These are phyloP conservation scores for Microctonus aethiopoides DNA, from an alignment of 2,888 invertebrate species.

Conservation along the genomic window DNA sequence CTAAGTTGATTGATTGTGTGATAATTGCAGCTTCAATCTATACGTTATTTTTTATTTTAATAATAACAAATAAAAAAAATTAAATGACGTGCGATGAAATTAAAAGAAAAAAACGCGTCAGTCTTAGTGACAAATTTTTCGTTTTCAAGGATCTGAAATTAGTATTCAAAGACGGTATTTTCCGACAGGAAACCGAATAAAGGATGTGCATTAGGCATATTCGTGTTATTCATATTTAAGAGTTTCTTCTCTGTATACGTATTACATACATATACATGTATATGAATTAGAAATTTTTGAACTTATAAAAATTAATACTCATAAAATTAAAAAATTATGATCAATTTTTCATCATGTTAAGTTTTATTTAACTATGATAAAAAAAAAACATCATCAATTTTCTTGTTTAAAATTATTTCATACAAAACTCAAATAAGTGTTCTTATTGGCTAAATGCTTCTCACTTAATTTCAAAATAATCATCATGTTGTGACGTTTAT, in stretches of 20 bases:
- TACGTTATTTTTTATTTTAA: background rate
- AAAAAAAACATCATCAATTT: background rate
- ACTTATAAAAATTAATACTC: background rate
- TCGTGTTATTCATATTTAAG: slow-evolving; percentile 13
- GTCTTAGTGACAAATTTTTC: slow-evolving; percentile 19
- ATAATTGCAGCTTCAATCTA: background rate
- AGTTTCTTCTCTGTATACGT: too few species aligned
- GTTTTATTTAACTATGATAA: too few species aligned
- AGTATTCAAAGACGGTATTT: slow-evolving; percentile 27
- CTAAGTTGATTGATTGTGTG: background rate
- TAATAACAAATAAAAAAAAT: background rate
- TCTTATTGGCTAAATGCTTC: background rate
- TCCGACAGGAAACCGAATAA: slow-evolving; percentile 17
- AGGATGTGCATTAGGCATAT: background rate
- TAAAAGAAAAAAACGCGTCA: background rate
- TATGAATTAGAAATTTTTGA: background rate
- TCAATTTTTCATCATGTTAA: too few species aligned
- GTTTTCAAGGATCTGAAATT: slow-evolving; percentile 36
- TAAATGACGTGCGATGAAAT: background rate
- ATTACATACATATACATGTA: background rate
- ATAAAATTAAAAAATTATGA: background rate
- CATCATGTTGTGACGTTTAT: background rate
- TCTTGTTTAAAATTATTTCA: background rate
- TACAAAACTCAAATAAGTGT: background rate
- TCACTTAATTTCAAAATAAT: background rate